Evolutionary conservation across 2,797 vertebrate genomes (phyloP).

Genomic region (Balearica regulorum): DNA sequence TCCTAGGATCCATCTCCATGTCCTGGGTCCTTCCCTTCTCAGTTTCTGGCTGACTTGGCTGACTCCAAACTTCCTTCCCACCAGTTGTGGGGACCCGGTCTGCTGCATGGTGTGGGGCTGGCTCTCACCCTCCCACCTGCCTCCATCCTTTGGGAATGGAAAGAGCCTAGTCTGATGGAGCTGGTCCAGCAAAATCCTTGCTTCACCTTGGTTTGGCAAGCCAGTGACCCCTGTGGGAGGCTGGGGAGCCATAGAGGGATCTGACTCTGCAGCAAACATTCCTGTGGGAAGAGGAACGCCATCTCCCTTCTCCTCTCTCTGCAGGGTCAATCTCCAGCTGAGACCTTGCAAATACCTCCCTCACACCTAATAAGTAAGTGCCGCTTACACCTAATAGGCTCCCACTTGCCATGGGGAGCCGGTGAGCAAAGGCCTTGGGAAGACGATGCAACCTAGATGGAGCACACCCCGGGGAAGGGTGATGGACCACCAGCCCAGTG

Average conservation of each 20-base stretch:
- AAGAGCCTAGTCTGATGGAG: background rate
- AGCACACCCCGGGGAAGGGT: background rate
- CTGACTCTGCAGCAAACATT: background rate
- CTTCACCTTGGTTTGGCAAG: background rate
- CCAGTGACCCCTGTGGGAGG: background rate
- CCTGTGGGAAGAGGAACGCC: background rate
- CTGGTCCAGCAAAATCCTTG: background rate
- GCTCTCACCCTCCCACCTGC: background rate
- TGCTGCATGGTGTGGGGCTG: background rate
- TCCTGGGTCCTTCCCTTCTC: background rate
- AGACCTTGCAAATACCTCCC: constrained; percentile 30
- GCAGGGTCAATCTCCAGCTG: background rate
- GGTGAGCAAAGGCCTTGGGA: background rate
- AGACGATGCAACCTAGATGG: fast-evolving
- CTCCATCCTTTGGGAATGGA: background rate
- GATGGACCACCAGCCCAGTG: background rate
- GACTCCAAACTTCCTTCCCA: background rate
- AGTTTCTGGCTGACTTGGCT: background rate
- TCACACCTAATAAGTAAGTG: background rate
- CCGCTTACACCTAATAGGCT: background rate
- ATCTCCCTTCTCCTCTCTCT: background rate
- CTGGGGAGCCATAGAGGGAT: fast-evolving
- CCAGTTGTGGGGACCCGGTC: background rate
- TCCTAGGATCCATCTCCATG: fast-evolving
- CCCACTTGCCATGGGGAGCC: background rate